A percentile compares a stretch with the other conserved stretches of the same genome.
Conservation (phyloP, 2,113 vertebrate genomes). For the Phylloscopus whistleri region DNA sequence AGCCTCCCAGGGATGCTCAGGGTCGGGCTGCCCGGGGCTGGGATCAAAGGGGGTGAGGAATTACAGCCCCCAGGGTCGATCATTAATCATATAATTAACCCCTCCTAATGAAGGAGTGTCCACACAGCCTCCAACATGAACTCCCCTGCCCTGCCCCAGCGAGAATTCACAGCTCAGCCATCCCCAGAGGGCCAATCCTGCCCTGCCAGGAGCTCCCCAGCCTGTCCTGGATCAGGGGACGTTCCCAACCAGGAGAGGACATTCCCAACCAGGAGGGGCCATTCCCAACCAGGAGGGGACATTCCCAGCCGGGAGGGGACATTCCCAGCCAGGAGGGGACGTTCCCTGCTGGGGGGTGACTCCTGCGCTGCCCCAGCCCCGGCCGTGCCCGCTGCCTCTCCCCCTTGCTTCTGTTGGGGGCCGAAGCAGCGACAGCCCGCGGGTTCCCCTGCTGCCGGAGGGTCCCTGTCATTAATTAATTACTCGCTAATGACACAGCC, state of each 20-base stretch:
- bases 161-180: background rate
- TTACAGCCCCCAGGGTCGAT: background rate
- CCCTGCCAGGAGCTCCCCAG: background rate
- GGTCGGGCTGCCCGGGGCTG: background rate
- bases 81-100: background rate
- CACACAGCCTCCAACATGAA: background rate
- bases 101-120: background rate
- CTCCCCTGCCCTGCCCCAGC: background rate
- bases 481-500: background rate
- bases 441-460: background rate
- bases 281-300: background rate
- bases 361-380: background rate
- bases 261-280: no score
- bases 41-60: background rate
- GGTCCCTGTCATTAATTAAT: background rate
- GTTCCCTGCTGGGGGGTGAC: background rate
- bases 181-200: background rate
- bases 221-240: background rate
- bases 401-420: fast-evolving
- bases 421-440: background rate
- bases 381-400: fast-evolving
- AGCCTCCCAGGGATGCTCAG: background rate
- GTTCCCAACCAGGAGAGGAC: background rate
- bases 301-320: background rate
- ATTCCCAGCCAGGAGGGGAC: background rate